Evolutionary conservation across 2,888 invertebrate genomes (phyloP), one percentile per base, ranked within the genome.

Genomic region (Sycophila texana): DNA sequence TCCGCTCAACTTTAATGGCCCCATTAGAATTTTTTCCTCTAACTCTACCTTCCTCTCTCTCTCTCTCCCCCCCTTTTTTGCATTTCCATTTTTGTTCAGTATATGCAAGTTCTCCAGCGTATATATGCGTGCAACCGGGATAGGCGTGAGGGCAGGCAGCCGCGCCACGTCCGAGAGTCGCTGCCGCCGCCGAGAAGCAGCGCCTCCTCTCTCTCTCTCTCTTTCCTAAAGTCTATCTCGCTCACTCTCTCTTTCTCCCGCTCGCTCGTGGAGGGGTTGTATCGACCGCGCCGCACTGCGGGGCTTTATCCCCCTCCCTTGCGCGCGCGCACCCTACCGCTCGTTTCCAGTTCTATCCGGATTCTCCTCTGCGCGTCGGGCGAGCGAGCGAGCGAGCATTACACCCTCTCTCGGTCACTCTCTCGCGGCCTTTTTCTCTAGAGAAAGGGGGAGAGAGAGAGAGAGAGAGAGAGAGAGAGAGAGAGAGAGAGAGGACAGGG

Each of bases 231-330:
- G n/a, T 4, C 14, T 20, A 2, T 22, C n/a, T 51, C n/a, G 26
- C 39, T 5, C 22, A n/a, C 13, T 49, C 12, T 49, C 22, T 4
- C 7, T 51, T 51, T 13, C 18, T 16, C 53, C 26, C 51, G 66
- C 51, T 13, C 18, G n/a, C 49, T 70, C 72, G 68, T 75, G 83
- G 84, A 85, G 88, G 87, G 86, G 87, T 87, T 86, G 86, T 90
- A 90, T 90, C 90, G 90, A 90, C 88, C 90, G 88, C 89, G 90
- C 88, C 88, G 88, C 87, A 89, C 88, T 90, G 90, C 90, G 88
- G 90, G 90, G 90, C 90, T 90, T 90, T 88, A 86, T 87, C 88
- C 89, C 90, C 86, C 88, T 83, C 76, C 66, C 81, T 67, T 53
- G 66, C 82, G 77, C 80, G 74, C 74, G 66, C 81, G 61, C 73